These are phyloP conservation scores for Genyomyrus donnyi DNA, from an alignment of 2,113 vertebrate genomes.

Conservation along the genomic window DNA sequence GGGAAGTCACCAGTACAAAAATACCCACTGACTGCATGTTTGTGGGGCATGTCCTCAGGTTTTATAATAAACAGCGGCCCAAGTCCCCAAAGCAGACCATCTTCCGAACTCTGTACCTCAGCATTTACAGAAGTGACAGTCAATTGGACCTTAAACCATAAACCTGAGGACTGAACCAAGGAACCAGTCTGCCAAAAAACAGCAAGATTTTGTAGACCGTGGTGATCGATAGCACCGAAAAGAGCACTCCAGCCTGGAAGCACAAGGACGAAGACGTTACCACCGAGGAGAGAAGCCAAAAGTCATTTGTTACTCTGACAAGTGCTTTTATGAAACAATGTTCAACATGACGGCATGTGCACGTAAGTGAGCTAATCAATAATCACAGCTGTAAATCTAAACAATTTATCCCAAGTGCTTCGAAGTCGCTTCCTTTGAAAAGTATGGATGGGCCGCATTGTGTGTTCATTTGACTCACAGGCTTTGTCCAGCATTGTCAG, in stretches of 20 bases:
- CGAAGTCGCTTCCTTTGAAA: background rate
- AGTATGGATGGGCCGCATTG: background rate
- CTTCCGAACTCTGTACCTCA: background rate
- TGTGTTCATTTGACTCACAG: background rate
- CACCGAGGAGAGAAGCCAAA: background rate
- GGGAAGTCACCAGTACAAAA: background rate
- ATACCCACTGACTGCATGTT: background rate
- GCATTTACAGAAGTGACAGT: background rate
- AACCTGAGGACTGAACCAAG: background rate
- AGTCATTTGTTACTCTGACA: background rate
- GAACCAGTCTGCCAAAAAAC: background rate
- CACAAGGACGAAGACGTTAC: background rate
- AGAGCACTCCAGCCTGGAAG: background rate
- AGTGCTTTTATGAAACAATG: conserved; percentile 7
- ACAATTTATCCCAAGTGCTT: background rate
- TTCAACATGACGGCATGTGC: background rate
- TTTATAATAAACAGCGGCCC: background rate
- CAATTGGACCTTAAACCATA: background rate
- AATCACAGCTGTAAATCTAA: background rate
- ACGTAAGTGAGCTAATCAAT: background rate
- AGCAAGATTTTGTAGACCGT: background rate
- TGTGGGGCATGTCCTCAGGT: background rate
- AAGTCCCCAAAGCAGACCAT: background rate
- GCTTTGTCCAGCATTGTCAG: background rate
- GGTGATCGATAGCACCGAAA: background rate